Base-by-base conservation (phyloP, 2,888 invertebrate genomes). In the Lithodes maja region DNA sequence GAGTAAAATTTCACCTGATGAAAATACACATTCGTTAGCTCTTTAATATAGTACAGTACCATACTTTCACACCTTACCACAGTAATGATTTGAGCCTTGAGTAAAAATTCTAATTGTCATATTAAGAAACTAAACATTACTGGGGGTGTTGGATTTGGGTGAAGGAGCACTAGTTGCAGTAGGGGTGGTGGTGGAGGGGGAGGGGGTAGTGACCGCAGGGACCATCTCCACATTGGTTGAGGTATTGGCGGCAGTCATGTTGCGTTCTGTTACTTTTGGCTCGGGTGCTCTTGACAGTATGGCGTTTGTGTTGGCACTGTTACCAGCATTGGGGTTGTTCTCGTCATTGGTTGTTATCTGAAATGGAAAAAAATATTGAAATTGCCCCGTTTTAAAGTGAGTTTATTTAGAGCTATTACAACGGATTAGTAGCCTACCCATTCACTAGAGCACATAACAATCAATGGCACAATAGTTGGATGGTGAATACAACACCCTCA, bases 291-390 rank as follows among this genome's bases (percentile, higher is more conserved):
- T 87, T 61, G 84, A 77, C 50, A 84, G 55, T 17, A 75, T 81
- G 53, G 75, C n/a, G 52, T 85, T 87, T 49, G 90, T 82, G 49
- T 83, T 87, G 79, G 90, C 84, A 86, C 88, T 90, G 86, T 91
- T 91, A 52, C 89, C 90, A 68, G 85, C 85, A 85, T 91, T 91
- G 12, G 90, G 90, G 61, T 91, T 90, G 77, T 91, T 91, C 69
- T 91, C 91, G 80, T 91, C 90, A 86, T 91, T 91, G 9, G 81
- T 74, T 80, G n/a, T n/a, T n/a, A n/a, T n/a, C n/a, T 71, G n/a
- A n/a, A n/a, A n/a, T n/a, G n/a, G n/a, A n/a, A n/a, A n/a, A n/a
- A n/a, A n/a, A n/a, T n/a, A n/a, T n/a, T n/a, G n/a, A n/a, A n/a
- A n/a, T n/a, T n/a, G n/a, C n/a, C n/a, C n/a, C n/a, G n/a, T n/a